Evolutionary conservation across 2,797 vertebrate species (phyloP), one percentile per base, ranked within the genome.

Genomic region (Botia almorhae): DNA sequence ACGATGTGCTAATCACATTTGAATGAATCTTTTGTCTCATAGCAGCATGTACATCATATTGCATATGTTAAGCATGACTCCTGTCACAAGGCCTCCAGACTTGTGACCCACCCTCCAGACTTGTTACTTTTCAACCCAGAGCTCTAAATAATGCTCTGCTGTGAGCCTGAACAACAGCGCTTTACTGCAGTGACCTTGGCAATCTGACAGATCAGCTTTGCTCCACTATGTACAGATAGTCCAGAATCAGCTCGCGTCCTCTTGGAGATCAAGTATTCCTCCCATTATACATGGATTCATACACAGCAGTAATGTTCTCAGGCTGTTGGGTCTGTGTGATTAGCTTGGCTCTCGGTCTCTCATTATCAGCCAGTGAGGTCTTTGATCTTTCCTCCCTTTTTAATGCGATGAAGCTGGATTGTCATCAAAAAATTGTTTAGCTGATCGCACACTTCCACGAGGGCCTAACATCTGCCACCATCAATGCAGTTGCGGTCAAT

Each of bases 131-230:
- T 68, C 13, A 17, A 56, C 51, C 33, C 21, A 23, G 50, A 72
- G 64, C 21, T 68, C 13, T 55, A 29, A 21, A 65, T 50, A 51
- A 67, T 78, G 64, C n/a, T 21, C 68, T 64, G 29, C 56, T 65
- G 48, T 19, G 13, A 26, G 43, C 51, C 50, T 72, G 33, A 67
- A 73, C 17, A 80, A 67, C 36, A 80, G 61, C 13, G 1, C 50
- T 19, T 80, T 11, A 64, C 36, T 74, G 36, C 36, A 65, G 33
- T 74, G 70, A 80, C 69, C 70, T 74, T 80, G 60, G 70, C 17
- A 46, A 74, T 26, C 69, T 80, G 48, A 80, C 36, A 80, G 74
- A 74, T 74, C 70, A 74, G 70, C 61, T 80, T 67, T 48, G 60
- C 60, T 56, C 61, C 11, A 0, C 67, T 74, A 61, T 68, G 70